Percentiles rank a stretch among this genome's conserved stretches.
These are phyloP conservation scores for Pangasius sanitwongsei DNA, from an alignment of 2,797 vertebrate species.

Conservation along the genomic window DNA sequence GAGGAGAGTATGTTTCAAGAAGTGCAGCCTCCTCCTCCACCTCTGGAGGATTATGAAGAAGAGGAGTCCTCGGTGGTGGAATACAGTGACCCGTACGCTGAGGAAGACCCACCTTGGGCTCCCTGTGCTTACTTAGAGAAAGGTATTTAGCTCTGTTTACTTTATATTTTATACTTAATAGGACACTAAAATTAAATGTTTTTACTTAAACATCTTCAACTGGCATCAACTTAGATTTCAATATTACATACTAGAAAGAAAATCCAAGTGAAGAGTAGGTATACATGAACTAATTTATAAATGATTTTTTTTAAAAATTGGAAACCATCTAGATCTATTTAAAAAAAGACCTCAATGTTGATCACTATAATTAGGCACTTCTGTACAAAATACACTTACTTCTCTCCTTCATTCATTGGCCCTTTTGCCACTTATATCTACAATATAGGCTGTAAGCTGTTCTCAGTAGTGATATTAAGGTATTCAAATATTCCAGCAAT, in stretches of 20 bases:
- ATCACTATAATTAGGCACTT: background rate
- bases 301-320: background rate
- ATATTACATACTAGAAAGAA: background rate
- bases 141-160: slow-evolving; percentile 69
- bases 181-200: background rate
- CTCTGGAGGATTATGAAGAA: slow-evolving; percentile 83
- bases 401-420: background rate
- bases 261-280: background rate
- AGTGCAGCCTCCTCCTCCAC: slow-evolving; percentile 74
- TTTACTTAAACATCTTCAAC: background rate
- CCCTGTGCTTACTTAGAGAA: slow-evolving; percentile 90
- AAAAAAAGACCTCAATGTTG: background rate
- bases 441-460: background rate
- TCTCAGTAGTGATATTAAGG: background rate
- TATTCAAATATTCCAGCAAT: background rate
- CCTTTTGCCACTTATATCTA: background rate
- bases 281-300: background rate
- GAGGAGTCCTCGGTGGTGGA: slow-evolving; percentile 91
- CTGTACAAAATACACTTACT: background rate
- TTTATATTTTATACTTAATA: background rate
- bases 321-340: background rate
- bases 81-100: slow-evolving; percentile 93
- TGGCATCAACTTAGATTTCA: background rate
- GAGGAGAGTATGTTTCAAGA: slow-evolving; percentile 82
- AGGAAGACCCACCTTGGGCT: slow-evolving; percentile 95